phyloP scores from a whole-genome alignment of 2,888 invertebrate genomes.

The Mimachlamys varia region DNA sequence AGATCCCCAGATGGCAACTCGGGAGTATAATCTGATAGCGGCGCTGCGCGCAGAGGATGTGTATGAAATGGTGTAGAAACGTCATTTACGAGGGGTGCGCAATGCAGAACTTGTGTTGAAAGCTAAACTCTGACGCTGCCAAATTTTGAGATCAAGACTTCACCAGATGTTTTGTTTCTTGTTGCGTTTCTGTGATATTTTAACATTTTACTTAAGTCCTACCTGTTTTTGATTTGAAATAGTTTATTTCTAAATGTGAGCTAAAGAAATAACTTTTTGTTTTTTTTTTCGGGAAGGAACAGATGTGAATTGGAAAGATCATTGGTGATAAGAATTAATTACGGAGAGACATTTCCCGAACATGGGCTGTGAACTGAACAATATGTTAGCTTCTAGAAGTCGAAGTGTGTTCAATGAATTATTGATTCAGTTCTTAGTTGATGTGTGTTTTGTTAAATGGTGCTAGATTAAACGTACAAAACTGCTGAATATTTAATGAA shows the following conservation, averaged over 20 bases:
- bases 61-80: constrained; percentile 34
- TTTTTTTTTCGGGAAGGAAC: constrained; percentile 25
- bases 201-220: constrained; percentile 34
- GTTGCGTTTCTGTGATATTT: constrained; percentile 32
- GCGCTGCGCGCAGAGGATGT: constrained; percentile 14
- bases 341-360: constrained; percentile 15
- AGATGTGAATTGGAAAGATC: constrained; percentile 4
- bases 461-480: constrained; percentile 36
- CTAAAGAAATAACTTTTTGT: not conserved
- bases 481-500: constrained; percentile 36
- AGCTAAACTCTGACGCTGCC: constrained; percentile 34
- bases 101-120: constrained; percentile 31
- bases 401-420: constrained; percentile 34
- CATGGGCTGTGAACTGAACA: constrained; percentile 34
- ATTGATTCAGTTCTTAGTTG: constrained; percentile 36
- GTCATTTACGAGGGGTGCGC: constrained; percentile 36
- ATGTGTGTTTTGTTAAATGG: constrained; percentile 36
- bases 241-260: constrained; percentile 18
- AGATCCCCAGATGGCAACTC: constrained; percentile 33
- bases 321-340: not conserved
- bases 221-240: constrained; percentile 24
- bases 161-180: constrained; percentile 28
- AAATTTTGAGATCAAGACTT: constrained; percentile 19
- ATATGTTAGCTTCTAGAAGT: constrained; percentile 31
- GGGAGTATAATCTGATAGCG: constrained; percentile 23